A percentile compares a stretch with the other conserved stretches of the same genome.
These are phyloP conservation scores for Diadema setosum DNA, from an alignment of 35 echinoderm and acorn worm species.

Conservation along the genomic window DNA sequence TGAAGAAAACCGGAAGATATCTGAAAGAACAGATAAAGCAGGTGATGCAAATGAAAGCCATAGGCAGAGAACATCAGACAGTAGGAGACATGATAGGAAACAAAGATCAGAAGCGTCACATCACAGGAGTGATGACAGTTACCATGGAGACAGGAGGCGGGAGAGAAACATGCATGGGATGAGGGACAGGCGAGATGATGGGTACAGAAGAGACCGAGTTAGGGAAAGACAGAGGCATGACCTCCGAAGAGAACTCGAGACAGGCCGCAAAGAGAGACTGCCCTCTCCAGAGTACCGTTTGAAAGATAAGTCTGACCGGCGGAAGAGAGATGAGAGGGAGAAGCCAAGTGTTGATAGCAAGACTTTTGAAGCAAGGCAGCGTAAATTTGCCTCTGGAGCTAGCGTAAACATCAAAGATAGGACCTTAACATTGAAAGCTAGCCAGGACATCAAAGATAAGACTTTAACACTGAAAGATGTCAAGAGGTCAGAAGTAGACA, in stretches of 20 bases:
- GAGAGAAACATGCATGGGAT: not conserved
- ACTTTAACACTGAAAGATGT: no score
- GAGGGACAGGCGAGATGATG: not conserved
- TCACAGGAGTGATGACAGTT: not conserved
- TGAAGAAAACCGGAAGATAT: not conserved
- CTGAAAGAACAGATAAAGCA: no score
- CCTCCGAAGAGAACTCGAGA: not conserved
- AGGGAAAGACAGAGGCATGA: not conserved
- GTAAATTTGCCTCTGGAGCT: conserved; percentile 10
- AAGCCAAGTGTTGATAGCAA: not conserved
- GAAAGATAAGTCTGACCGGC: not conserved
- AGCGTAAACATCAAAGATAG: not conserved
- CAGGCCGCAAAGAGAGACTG: not conserved
- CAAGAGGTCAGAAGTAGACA: no score
- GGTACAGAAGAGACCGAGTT: not conserved
- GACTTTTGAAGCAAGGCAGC: conserved; percentile 18
- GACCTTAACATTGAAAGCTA: not conserved
- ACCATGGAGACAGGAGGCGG: not conserved
- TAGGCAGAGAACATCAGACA: not conserved
- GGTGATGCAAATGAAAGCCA: not conserved
- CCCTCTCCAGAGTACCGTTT: not conserved
- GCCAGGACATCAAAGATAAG: not conserved
- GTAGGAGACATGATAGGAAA: no score
- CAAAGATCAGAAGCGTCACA: not conserved
- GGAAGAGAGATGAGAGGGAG: not conserved